phyloP scores from a whole-genome alignment of 2,113 vertebrate genomes.

The Procavia capensis region DNA sequence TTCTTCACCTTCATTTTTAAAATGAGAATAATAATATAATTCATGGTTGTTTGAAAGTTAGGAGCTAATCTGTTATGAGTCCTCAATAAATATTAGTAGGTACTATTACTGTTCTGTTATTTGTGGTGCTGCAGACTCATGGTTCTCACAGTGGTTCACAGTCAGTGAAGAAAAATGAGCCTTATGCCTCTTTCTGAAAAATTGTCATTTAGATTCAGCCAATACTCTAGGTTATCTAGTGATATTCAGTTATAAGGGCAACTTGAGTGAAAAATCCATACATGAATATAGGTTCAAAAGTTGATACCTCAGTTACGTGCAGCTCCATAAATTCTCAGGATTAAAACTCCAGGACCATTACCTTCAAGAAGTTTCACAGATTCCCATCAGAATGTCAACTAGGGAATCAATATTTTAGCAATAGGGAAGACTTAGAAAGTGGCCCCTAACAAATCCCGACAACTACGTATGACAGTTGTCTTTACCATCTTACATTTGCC shows the following conservation, averaged over 20 bases:
- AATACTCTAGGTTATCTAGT: constrained; percentile 71
- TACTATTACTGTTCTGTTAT: constrained; percentile 59
- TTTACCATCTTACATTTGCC: constrained; percentile 6
- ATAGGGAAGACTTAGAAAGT: constrained; percentile 15
- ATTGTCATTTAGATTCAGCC: constrained; percentile 79
- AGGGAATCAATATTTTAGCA: constrained; percentile 70
- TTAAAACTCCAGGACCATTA: constrained; percentile 75
- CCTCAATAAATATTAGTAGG: constrained; percentile 47
- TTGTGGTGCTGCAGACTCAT: constrained; percentile 2
- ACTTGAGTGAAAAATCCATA: constrained; percentile 81
- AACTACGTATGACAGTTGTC: background rate
- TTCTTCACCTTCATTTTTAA: constrained; percentile 48
- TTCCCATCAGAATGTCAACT: constrained; percentile 70
- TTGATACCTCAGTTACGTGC: constrained; percentile 76
- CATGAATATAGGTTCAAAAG: constrained; percentile 77
- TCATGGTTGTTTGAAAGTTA: constrained; percentile 42
- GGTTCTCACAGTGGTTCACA: constrained; percentile 50
- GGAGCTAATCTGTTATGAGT: constrained; percentile 44
- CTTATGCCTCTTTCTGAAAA: constrained; percentile 66
- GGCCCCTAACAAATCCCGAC: background rate
- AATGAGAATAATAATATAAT: constrained; percentile 30
- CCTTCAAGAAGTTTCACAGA: constrained; percentile 64
- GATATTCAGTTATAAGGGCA: constrained; percentile 78
- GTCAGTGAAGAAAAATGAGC: constrained; percentile 76
- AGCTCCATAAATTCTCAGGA: constrained; percentile 77